Evolutionary conservation across 1,140 invertebrate species (phyloP), one percentile per base, ranked within the genome.

Genomic region (Philaenus spumarius): DNA sequence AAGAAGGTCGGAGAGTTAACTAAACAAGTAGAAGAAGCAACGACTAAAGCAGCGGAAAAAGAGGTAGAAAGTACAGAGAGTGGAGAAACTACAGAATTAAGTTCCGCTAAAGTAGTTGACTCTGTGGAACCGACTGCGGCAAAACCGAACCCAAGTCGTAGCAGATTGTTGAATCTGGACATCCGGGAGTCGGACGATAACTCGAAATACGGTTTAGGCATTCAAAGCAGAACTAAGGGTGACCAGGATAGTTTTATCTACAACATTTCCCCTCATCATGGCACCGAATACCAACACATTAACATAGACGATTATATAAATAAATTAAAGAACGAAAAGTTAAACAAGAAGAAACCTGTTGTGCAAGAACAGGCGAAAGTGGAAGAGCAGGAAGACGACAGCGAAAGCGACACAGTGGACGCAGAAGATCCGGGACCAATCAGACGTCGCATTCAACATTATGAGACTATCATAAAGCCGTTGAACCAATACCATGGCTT

Each of bases 381-480:
- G 19, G 37, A 2, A n/a, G 15, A 51, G 14, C 15, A 11, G 9
- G 6, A 22, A 15, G 20, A 35, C 2, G 20, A 51, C 30, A 35
- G 6, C 20, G 3, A 22, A 20, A 34, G 48, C 30, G 5, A 7
- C 48, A 34, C 24, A 35, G 23, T n/a, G 30, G 3, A 51, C 48
- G 37, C 47, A 37, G 34, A 24, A 17, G 40, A 53, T 12, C 23
- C 35, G 12, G 26, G 35, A 50, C 37, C 40, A 19, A 51, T 50
- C 3, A 40, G 45, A 9, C 42, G 58, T 45, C 40, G 35, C 14
- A 59, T 59, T 52, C 58, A 59, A 26, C 58, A 59, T 51, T 53
- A 54, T 34, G 17, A 59, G 23, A 59, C 58, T 43, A 35, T 54
- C 1, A 37, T 59, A 2, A 24, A 40, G 15, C 48, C 50, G 3